Evolutionary conservation across 2,797 vertebrate species (phyloP).

Genomic region (Danio tinwini): DNA sequence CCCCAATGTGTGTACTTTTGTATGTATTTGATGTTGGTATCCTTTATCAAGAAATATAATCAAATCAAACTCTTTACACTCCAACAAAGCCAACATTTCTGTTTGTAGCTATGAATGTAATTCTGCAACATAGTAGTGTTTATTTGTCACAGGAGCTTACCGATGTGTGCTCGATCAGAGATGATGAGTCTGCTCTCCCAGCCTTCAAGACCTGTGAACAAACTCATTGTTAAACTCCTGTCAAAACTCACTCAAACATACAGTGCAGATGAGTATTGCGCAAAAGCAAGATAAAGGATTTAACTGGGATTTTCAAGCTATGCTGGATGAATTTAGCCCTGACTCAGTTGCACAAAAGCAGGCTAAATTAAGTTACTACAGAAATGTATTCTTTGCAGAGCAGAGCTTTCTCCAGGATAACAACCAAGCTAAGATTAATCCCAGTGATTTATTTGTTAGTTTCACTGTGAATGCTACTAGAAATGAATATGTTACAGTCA

Average conservation of each 20-base stretch:
- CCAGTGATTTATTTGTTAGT: too few species aligned
- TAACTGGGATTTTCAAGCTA: too few species aligned
- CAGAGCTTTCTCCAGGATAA: too few species aligned
- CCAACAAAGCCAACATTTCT: background rate
- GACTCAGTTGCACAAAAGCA: too few species aligned
- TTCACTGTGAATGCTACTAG: too few species aligned
- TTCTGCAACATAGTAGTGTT: background rate
- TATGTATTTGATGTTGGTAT: background rate
- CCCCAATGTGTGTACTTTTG: background rate
- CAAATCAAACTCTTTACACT: background rate
- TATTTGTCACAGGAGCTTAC: slow-evolving; percentile 74
- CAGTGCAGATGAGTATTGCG: too few species aligned
- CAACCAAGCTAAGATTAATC: too few species aligned
- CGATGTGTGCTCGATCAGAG: slow-evolving; percentile 97
- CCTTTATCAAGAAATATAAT: background rate
- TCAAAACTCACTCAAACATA: background rate
- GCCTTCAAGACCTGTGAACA: slow-evolving; percentile 87
- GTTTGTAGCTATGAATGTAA: background rate
- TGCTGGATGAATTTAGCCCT: too few species aligned
- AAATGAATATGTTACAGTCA: too few species aligned
- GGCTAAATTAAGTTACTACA: too few species aligned
- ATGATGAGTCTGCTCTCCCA: slow-evolving; percentile 96
- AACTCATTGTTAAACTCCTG: slow-evolving; percentile 26
- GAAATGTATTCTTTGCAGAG: too few species aligned
- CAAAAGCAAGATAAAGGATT: too few species aligned